These are phyloP conservation scores for Zaprionus ghesquierei DNA, from an alignment of 1,140 invertebrate species.

Conservation along the genomic window DNA sequence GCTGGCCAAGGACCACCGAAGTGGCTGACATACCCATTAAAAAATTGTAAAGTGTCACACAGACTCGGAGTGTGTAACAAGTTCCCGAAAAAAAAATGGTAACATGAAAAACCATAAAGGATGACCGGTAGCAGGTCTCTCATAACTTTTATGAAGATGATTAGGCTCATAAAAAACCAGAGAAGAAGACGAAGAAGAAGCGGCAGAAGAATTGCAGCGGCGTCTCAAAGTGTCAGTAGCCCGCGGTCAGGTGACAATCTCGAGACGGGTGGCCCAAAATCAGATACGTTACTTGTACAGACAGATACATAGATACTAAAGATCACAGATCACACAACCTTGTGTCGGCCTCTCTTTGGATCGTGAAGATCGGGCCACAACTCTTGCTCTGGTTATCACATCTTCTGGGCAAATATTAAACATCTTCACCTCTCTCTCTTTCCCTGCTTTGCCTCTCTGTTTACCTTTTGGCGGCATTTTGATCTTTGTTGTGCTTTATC, in stretches of 20 bases:
- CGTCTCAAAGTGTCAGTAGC: constrained; percentile 16
- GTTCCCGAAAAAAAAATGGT: constrained; percentile 24
- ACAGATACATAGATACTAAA: constrained; percentile 3
- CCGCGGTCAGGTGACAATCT: neutral
- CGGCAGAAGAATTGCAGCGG: constrained; percentile 5
- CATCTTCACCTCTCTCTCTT: constrained; percentile 43
- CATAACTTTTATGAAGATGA: constrained; percentile 63
- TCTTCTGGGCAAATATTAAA: constrained; percentile 70
- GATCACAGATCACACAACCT: constrained; percentile 3
- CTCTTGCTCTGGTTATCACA: constrained; percentile 57
- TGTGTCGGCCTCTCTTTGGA: constrained; percentile 16
- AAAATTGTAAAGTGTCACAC: constrained; percentile 10
- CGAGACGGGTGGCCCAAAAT: constrained; percentile 40
- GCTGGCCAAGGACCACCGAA: constrained; percentile 28
- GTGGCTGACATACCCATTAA: constrained; percentile 12
- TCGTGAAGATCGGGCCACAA: neutral
- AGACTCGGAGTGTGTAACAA: constrained; percentile 20
- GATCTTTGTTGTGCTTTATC: constrained; percentile 53
- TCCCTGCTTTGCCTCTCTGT: constrained; percentile 25
- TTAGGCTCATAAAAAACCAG: constrained; percentile 37
- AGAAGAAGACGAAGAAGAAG: neutral
- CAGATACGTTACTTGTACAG: constrained; percentile 4
- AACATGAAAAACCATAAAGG: constrained; percentile 14
- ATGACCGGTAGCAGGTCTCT: constrained; percentile 24
- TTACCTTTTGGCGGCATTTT: constrained; percentile 69